Conservation (phyloP, 2,888 invertebrate genomes). For the Hirtodrosophila trivittata region DNA sequence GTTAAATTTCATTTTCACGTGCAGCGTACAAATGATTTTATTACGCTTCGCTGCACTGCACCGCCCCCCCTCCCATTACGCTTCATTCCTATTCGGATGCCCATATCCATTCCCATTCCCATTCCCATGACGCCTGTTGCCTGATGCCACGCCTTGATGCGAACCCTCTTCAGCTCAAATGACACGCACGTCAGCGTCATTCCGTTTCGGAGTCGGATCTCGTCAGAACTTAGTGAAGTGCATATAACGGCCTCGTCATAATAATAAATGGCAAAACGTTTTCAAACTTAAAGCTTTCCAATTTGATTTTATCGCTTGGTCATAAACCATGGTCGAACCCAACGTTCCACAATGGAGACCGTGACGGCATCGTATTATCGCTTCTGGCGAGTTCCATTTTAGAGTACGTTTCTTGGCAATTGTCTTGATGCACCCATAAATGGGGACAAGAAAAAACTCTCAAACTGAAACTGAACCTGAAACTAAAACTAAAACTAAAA, state of each 20-base stretch:
- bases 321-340: constrained; percentile 44
- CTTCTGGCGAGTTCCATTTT: neutral
- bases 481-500: neutral
- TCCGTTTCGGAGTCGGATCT: constrained; percentile 4
- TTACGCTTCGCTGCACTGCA: constrained; percentile 43
- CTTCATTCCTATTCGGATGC: no score
- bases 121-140: constrained; percentile 4
- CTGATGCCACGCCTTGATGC: neutral
- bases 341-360: constrained; percentile 9
- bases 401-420: constrained; percentile 26
- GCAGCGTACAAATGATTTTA: constrained; percentile 61
- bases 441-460: neutral
- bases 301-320: constrained; percentile 65
- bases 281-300: constrained; percentile 50
- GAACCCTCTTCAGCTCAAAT: neutral
- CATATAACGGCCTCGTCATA: constrained; percentile 55
- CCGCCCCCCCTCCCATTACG: neutral
- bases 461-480: no score
- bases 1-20: constrained; percentile 57
- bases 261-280: constrained; percentile 59
- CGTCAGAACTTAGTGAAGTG: constrained; percentile 37
- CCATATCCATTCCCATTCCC: no score
- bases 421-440: constrained; percentile 41
- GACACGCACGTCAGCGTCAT: constrained; percentile 34
- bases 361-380: constrained; percentile 7